Conservation (phyloP, 2,113 vertebrate genomes). For the Amphilophus citrinellus region DNA sequence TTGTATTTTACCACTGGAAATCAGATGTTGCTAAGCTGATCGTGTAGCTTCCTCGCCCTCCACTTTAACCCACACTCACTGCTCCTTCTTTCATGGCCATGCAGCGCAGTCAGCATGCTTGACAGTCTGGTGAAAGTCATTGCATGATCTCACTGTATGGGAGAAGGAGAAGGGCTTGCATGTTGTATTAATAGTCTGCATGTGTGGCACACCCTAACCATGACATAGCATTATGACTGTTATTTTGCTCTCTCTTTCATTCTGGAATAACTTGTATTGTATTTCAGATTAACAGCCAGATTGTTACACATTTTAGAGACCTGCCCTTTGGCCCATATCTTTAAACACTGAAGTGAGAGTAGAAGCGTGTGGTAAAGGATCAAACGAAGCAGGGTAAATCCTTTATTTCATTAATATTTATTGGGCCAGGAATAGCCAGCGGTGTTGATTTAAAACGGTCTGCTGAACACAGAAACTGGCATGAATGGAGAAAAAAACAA, state of each 20-base stretch:
- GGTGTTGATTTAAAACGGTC: constrained; percentile 3
- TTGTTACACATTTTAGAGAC: background rate
- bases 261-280: background rate
- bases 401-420: constrained; percentile 1
- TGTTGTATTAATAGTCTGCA: constrained; percentile 65
- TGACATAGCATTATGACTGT: background rate
- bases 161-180: constrained; percentile 26
- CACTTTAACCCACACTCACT: constrained; percentile 24
- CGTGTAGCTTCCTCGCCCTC: background rate
- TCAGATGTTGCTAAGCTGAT: background rate
- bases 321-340: background rate
- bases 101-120: constrained; percentile 51
- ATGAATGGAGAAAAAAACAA: background rate
- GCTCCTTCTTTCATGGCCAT: constrained; percentile 10
- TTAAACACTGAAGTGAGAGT: background rate
- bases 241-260: background rate
- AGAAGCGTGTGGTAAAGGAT: background rate
- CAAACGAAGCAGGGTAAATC: background rate
- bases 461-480: background rate
- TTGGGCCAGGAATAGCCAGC: background rate
- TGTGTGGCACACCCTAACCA: constrained; percentile 25
- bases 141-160: constrained; percentile 28
- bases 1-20: background rate
- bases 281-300: background rate
- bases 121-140: constrained; percentile 65